phyloP scores from a whole-genome alignment of 2,888 invertebrate species.

The Lasius platythorax region DNA sequence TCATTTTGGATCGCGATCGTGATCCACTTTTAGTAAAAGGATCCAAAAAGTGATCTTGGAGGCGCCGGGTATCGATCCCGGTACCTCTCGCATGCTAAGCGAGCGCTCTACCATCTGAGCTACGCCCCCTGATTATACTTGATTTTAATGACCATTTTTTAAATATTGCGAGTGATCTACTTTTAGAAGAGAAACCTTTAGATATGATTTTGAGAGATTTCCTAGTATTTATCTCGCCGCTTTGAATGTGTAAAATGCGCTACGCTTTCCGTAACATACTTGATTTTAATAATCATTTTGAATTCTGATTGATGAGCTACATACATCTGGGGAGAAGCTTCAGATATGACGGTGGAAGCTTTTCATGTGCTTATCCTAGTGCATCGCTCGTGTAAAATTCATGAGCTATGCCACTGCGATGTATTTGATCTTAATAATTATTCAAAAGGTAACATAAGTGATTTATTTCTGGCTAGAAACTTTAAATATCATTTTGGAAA shows the following conservation, averaged over 20 bases:
- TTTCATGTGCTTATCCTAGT: not conserved
- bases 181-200: not conserved
- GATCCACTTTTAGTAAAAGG: constrained; percentile 36
- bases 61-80: constrained; percentile 84
- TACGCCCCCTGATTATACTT: constrained; percentile 79
- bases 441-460: not conserved
- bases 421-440: constrained; percentile 10
- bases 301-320: constrained; percentile 13
- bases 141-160: not conserved
- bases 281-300: constrained; percentile 25
- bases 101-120: constrained; percentile 85
- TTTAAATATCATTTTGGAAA: constrained; percentile 21
- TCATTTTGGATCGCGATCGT: not conserved
- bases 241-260: not conserved
- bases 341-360: not conserved
- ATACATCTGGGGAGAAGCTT: not conserved
- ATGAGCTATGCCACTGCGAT: constrained; percentile 15
- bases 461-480: constrained; percentile 4
- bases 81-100: constrained; percentile 85
- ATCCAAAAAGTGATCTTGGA: constrained; percentile 70
- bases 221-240: not conserved
- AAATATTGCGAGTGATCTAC: constrained; percentile 11
- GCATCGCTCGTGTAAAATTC: constrained; percentile 11
- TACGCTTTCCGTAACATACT: not conserved
- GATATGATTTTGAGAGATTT: not conserved